Percentiles rank a stretch among this genome's conserved stretches.
Conservation (phyloP, 2,113 vertebrate species). For the Nettapus auritus region DNA sequence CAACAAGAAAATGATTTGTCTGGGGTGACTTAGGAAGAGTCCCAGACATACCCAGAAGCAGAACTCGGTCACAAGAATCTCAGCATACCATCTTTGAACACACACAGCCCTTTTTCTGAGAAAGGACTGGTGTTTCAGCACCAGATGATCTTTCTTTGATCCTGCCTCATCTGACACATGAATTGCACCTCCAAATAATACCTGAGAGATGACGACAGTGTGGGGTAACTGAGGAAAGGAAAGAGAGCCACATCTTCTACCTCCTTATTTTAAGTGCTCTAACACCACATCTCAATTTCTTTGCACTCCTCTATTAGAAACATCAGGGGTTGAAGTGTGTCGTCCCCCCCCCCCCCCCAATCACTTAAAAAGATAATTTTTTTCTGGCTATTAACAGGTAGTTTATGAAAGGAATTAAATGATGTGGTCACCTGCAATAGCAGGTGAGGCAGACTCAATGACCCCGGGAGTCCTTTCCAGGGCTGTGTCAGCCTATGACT, state of each 20-base stretch:
- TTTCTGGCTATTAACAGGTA: constrained; percentile 15
- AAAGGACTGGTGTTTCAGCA: not conserved
- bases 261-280: not conserved
- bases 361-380: constrained; percentile 7
- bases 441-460: not conserved
- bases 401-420: constrained; percentile 50
- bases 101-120: not conserved
- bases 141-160: not conserved
- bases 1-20: not conserved
- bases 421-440: not conserved
- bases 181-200: not conserved
- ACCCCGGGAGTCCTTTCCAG: constrained; percentile 11
- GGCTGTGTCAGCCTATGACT: constrained; percentile 29
- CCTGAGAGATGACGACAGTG: not conserved
- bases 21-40: not conserved
- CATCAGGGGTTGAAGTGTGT: not conserved
- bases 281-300: not conserved
- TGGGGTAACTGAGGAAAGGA: not conserved
- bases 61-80: not conserved
- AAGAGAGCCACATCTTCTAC: not conserved
- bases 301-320: not conserved
- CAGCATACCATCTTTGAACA: not conserved
- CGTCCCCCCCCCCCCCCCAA: not conserved
- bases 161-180: not conserved
- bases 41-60: not conserved